Evolutionary conservation across 2,113 vertebrate species (phyloP).

Genomic region (Pelvicachromis taeniatus): DNA sequence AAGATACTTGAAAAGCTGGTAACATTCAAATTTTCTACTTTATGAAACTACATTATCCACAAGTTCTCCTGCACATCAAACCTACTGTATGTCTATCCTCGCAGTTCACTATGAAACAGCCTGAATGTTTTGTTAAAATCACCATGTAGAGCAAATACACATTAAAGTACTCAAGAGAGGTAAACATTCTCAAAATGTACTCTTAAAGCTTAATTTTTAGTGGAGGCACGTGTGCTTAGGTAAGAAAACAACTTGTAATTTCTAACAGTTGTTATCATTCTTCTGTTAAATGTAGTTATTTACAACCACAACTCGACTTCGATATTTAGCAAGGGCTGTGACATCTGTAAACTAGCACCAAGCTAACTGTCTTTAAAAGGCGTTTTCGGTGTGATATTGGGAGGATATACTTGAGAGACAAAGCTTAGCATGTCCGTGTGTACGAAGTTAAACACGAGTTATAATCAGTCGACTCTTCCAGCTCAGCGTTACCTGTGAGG

Average conservation of each 20-base stretch:
- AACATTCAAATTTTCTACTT: background rate
- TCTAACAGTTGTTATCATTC: background rate
- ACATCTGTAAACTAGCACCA: background rate
- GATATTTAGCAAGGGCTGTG: background rate
- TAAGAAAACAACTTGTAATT: background rate
- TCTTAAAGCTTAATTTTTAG: background rate
- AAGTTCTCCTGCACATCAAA: background rate
- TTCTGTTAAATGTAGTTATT: background rate
- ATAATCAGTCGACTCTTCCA: background rate
- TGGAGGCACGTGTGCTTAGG: background rate
- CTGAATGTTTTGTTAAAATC: background rate
- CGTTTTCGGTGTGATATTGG: background rate
- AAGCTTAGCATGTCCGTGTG: background rate
- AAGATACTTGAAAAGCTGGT: background rate
- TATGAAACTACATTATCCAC: background rate
- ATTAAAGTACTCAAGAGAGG: background rate
- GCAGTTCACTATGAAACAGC: background rate
- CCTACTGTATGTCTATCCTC: background rate
- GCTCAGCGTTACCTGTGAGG: slow-evolving; percentile 83
- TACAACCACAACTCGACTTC: background rate
- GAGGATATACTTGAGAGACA: background rate
- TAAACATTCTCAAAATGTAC: background rate
- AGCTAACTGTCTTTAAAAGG: background rate
- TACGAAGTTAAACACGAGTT: background rate
- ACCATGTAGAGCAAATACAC: background rate